Base-by-base conservation (phyloP, 2,888 invertebrate species). In the Biston betularia region DNA sequence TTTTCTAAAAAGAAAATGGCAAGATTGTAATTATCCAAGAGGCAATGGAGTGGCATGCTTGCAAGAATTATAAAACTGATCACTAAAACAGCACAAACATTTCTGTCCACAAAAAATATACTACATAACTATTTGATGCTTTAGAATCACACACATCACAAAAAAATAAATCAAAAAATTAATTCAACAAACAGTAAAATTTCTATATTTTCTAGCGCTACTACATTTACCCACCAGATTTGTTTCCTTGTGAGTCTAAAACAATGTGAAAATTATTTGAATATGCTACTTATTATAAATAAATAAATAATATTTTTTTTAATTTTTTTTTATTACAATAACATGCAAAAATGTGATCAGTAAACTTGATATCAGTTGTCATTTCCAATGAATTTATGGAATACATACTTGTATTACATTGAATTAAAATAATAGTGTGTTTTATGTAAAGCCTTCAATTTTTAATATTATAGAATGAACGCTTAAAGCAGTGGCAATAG, bases 241-340 rank as follows among this genome's bases (percentile, higher is more conserved):
- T 76, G 78, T 79, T 89, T 83, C 89, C 83, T 84, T 90, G 92
- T 88, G 89, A 90, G 91, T 91, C 91, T 92, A 92, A 90, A 91
- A 91, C 90, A 91, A 88, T 85, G 76, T 83, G 73, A 87, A 87
- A 82, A 76, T 54, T 48, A 49, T 67, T 53, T 57, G 45, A 61
- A 63, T 58, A 14, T 50, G 63, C 65, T 56, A 61, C 38, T 56
- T 49, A 35, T 14, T 5, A 4, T n/a, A n/a, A n/a, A n/a, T n/a
- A n/a, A n/a, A n/a, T n/a, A n/a, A n/a, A n/a, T n/a, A n/a, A n/a
- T n/a, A n/a, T n/a, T n/a, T n/a, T n/a, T n/a, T n/a, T n/a, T n/a
- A n/a, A n/a, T n/a, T n/a, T n/a, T n/a, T n/a, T 38, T 42, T 49
- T 49, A 33, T 6, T 33, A 33, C n/a, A 14, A 0, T 38, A 14